Evolutionary conservation across 2,797 vertebrate genomes (phyloP).

Genomic region (Rhynchonycteris naso): DNA sequence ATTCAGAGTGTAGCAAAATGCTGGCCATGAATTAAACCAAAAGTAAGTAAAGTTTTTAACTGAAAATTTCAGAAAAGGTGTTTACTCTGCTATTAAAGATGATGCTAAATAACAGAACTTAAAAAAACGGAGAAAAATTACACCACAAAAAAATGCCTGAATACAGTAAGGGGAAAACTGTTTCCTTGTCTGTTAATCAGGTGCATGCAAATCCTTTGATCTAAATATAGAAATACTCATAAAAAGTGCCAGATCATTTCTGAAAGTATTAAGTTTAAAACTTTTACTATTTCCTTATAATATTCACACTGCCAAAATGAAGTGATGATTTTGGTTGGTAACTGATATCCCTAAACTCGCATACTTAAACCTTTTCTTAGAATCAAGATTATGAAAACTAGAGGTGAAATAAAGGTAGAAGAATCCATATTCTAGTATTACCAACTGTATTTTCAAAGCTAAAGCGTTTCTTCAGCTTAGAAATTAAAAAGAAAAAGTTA

Average conservation of each 20-base stretch:
- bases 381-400: slow-evolving; percentile 53
- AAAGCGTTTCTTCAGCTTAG: slow-evolving; percentile 49
- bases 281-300: slow-evolving; percentile 25
- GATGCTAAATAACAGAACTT: slow-evolving; percentile 11
- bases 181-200: background rate
- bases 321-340: slow-evolving; percentile 54
- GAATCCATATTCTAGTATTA: background rate
- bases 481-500: slow-evolving; percentile 5
- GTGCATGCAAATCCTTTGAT: background rate
- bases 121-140: slow-evolving; percentile 39
- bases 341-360: slow-evolving; percentile 22
- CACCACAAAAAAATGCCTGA: background rate
- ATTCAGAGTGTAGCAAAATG: slow-evolving; percentile 29
- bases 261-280: slow-evolving; percentile 35
- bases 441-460: slow-evolving; percentile 54
- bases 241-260: slow-evolving; percentile 6
- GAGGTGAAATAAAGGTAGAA: slow-evolving; percentile 39
- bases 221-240: slow-evolving; percentile 21
- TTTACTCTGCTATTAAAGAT: slow-evolving; percentile 54
- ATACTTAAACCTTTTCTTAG: slow-evolving; percentile 34
- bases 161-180: background rate
- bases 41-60: slow-evolving; percentile 20
- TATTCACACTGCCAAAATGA: background rate
- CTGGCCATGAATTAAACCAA: slow-evolving; percentile 50
- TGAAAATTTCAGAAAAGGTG: slow-evolving; percentile 16